Percentiles rank a stretch among this genome's conserved stretches.
Conservation (phyloP, 1,140 invertebrate genomes). For the Eumaeus atala region DNA sequence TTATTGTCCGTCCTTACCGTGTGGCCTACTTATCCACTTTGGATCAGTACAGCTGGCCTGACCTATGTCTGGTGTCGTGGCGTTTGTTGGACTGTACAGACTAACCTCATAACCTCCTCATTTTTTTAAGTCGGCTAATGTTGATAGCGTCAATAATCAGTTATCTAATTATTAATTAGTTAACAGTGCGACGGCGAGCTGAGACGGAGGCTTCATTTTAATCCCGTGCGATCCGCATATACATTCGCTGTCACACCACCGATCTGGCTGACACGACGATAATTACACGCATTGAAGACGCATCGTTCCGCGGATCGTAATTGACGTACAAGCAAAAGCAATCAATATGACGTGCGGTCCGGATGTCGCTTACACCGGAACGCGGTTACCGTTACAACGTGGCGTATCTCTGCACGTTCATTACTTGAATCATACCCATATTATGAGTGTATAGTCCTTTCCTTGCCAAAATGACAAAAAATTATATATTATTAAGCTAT, state of each 20-base stretch:
- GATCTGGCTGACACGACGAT: conserved; percentile 53
- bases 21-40: too few relatives aligned
- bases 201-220: conserved; percentile 18
- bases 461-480: too few relatives aligned
- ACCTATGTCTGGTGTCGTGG: too few relatives aligned
- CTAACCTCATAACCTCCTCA: too few relatives aligned
- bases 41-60: too few relatives aligned
- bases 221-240: conserved; percentile 35
- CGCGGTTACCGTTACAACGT: conserved; percentile 17
- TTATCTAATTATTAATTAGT: too few relatives aligned
- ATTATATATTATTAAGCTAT: too few relatives aligned
- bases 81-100: too few relatives aligned
- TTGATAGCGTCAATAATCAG: too few relatives aligned
- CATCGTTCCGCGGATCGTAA: conserved; percentile 62
- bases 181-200: conserved; percentile 2
- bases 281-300: conserved; percentile 62
- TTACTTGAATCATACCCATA: neutral
- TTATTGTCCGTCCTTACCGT: too few relatives aligned
- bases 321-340: conserved; percentile 69
- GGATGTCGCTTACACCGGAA: conserved; percentile 43
- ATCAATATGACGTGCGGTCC: conserved; percentile 54
- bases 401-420: conserved; percentile 1
- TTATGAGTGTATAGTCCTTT: too few relatives aligned
- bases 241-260: conserved; percentile 45
- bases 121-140: too few relatives aligned